Conservation (phyloP, 2,113 vertebrate genomes). For the Ptilorrhoa leucosticta region DNA sequence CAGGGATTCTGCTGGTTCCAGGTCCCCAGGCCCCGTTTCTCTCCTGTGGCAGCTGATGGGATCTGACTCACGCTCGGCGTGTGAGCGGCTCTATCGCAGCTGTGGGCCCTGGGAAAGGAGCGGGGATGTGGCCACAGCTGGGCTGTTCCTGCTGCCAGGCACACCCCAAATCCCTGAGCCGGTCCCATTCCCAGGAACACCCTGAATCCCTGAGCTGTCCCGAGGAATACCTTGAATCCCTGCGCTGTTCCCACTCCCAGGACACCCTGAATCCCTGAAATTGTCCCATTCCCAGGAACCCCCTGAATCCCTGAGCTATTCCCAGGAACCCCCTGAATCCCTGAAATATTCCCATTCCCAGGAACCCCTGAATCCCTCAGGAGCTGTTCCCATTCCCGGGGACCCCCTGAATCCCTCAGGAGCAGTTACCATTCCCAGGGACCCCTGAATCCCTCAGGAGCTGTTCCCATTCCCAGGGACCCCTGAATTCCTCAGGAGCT, state of each 20-base stretch:
- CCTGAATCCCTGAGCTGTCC: not conserved
- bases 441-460: not conserved
- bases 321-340: not conserved
- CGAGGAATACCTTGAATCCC: not conserved
- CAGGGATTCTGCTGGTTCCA: not conserved
- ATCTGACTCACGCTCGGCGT: not conserved
- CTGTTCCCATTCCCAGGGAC: not conserved
- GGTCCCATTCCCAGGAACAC: not conserved
- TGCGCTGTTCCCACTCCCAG: fast-evolving
- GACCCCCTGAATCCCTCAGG: fast-evolving
- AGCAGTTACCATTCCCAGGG: not conserved
- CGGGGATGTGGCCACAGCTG: not conserved
- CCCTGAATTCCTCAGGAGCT: not conserved
- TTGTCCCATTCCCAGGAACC: not conserved
- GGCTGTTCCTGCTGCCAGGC: not conserved
- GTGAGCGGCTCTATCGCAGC: not conserved
- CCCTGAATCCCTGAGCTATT: not conserved
- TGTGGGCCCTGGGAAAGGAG: not conserved
- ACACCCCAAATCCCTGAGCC: fast-evolving
- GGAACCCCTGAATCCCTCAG: not conserved
- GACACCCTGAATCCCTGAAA: not conserved
- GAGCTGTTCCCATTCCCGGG: not conserved
- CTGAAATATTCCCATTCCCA: not conserved
- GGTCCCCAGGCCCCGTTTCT: not conserved
- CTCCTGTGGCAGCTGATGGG: not conserved